phyloP scores from a whole-genome alignment of 2,888 invertebrate species.

The Meta bourneti region DNA sequence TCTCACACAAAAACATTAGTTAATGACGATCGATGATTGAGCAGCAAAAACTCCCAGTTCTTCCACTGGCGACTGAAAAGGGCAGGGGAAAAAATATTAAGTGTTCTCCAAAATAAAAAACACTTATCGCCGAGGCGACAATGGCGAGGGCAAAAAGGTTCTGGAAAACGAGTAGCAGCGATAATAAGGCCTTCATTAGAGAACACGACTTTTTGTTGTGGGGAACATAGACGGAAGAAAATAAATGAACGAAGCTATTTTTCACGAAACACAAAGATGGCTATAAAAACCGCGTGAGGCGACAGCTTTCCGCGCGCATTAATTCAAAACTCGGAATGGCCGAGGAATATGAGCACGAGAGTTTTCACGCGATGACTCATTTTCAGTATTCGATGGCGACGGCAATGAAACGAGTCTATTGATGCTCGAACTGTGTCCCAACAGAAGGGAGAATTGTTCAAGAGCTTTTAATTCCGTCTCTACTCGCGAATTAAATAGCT shows the following conservation, averaged over 20 bases:
- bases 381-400: background rate
- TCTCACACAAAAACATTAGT: no score
- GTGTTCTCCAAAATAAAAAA: no score
- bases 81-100: no score
- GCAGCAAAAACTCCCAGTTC: no score
- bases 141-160: background rate
- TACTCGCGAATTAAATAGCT: no score
- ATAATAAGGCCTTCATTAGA: constrained; percentile 23
- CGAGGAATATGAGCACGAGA: background rate
- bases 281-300: background rate
- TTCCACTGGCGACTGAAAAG: no score
- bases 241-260: constrained; percentile 4
- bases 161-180: background rate
- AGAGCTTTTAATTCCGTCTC: background rate
- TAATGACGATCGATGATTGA: no score
- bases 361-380: background rate
- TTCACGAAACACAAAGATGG: background rate
- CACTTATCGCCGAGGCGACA: background rate
- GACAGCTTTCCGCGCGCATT: background rate
- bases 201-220: constrained; percentile 2
- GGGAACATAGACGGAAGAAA: background rate
- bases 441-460: no score
- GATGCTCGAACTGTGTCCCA: background rate
- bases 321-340: background rate
- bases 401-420: background rate